Conservation (phyloP, 2,797 vertebrate species). For the Oceanodroma leucorhoa region DNA sequence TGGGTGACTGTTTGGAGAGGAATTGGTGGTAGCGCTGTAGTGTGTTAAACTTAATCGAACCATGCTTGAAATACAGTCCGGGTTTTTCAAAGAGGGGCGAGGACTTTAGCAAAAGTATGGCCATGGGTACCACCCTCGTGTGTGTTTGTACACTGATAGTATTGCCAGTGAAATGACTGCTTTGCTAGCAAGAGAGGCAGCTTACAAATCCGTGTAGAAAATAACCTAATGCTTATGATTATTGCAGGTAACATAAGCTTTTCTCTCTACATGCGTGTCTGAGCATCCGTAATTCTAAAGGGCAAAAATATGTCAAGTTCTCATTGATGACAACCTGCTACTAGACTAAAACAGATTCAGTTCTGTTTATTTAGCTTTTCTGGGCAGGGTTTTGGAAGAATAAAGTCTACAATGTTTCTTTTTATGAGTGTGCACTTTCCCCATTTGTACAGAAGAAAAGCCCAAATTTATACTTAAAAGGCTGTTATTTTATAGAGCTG, state of each 20-base stretch:
- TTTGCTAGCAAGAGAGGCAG: not conserved
- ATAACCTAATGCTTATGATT: not conserved
- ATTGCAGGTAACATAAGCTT: fast-evolving
- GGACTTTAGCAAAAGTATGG: not conserved
- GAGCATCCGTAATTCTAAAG: not conserved
- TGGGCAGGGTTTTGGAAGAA: not conserved
- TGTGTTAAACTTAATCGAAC: not conserved
- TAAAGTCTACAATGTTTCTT: not conserved
- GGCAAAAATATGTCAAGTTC: not conserved
- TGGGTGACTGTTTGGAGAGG: no score
- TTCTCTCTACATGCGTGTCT: fast-evolving
- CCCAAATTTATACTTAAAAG: constrained; percentile 7
- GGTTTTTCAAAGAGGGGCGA: not conserved
- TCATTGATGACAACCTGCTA: not conserved
- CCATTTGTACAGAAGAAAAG: not conserved
- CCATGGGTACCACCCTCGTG: fast-evolving
- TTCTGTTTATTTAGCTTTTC: constrained; percentile 16
- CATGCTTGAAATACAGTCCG: fast-evolving
- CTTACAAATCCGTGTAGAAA: not conserved
- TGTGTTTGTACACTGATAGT: not conserved
- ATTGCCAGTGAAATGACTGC: not conserved
- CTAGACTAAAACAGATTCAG: not conserved
- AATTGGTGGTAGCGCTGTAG: fast-evolving
- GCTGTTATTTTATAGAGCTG: not conserved
- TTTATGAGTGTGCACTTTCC: not conserved